Evolutionary conservation across 2,797 vertebrate genomes (phyloP), one percentile per base, ranked within the genome.

Genomic region (Chromis chromis): DNA sequence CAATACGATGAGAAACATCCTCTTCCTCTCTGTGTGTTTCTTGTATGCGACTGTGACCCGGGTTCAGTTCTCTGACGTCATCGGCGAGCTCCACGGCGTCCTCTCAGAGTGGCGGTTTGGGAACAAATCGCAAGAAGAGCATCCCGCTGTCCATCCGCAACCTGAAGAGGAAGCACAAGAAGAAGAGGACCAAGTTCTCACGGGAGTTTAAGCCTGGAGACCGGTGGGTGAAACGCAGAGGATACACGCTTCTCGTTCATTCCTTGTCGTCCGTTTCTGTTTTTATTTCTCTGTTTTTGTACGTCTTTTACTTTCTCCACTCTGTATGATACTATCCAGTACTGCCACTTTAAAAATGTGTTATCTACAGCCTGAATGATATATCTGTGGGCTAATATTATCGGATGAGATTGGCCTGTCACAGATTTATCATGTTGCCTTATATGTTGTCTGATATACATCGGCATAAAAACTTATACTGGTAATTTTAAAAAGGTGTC

Each of bases 81-180:
- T 99, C 98, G 0, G 97, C 98, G 1, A 99, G 98, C 92, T 99
- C 97, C 80, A 98, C 97, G 0, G 96, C 97, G 8, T 99, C 98
- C 0, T 97, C 97, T 12, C 97, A 99, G 92, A 98, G 97, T 0
- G 96, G 97, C 39, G 96, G 96, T 0, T 94, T 96, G 0, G 96
- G 95, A 58, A 89, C 94, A 0, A 90, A 95, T 55, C 96, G 97
- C 14, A 98, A 96, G 89, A 99, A 98, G 65, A 98, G 97, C 89
- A 96, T 98, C 82, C 98, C 98, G 0, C 94, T 99, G 5, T 99
- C 97, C 36, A 98, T 99, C 89, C 97, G 96, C 67, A 99, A 98
- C 90, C 91, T 99, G 66, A 99, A 99, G 90, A 94, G 96, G 66
- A 99, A 99, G 78, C 98, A 99, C 93, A 99, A 99, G 94, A 96